Conservation (phyloP, 2,888 invertebrate genomes). For the Eupeodes luniger region DNA sequence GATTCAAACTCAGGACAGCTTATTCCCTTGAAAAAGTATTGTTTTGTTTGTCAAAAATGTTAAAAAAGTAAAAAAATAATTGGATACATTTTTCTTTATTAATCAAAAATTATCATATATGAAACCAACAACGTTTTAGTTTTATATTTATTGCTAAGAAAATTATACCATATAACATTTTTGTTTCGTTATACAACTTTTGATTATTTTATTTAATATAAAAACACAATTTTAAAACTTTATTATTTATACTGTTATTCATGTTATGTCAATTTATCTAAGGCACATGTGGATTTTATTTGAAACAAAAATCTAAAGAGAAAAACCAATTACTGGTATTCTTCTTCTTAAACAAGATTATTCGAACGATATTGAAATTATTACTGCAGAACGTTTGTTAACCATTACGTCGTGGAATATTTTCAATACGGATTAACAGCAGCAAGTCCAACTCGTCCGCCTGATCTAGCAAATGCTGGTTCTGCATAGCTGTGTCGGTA, state of each 20-base stretch:
- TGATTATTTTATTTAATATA: slow-evolving; percentile 38
- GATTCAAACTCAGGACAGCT: too few relatives aligned
- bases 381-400: slow-evolving; percentile 38
- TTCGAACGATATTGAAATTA: slow-evolving; percentile 43
- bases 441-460: slow-evolving; percentile 83
- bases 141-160: slow-evolving; percentile 20
- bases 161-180: neutral
- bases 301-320: slow-evolving; percentile 8
- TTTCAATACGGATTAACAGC: slow-evolving; percentile 83
- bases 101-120: slow-evolving; percentile 59
- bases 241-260: slow-evolving; percentile 54
- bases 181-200: slow-evolving; percentile 45
- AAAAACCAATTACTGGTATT: neutral
- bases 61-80: neutral
- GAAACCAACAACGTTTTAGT: slow-evolving; percentile 58
- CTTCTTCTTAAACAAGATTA: slow-evolving; percentile 31
- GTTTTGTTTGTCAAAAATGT: neutral
- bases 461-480: slow-evolving; percentile 82
- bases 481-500: slow-evolving; percentile 84
- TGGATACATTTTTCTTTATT: slow-evolving; percentile 45
- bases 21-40: too few relatives aligned
- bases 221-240: slow-evolving; percentile 58
- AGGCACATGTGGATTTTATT: slow-evolving; percentile 72
- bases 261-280: slow-evolving; percentile 60
- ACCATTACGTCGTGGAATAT: neutral